Evolutionary conservation across 2,888 invertebrate genomes (phyloP).

Genomic region (Euproctis similis): DNA sequence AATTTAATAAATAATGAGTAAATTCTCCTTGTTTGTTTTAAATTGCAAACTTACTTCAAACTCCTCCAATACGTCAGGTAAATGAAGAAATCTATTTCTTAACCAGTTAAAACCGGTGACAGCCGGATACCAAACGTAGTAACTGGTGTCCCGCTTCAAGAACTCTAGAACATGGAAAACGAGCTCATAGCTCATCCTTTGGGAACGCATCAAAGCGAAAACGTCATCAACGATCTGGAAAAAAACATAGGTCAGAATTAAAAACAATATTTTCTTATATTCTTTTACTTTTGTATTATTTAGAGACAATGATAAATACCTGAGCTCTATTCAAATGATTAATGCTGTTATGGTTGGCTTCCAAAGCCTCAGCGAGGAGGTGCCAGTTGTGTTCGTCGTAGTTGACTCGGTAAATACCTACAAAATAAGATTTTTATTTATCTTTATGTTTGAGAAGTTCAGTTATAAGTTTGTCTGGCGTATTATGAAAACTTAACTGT

Average conservation of each 20-base stretch:
- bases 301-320: constrained; percentile 36
- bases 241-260: too few species aligned
- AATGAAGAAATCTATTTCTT: constrained; percentile 54
- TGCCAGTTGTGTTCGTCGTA: constrained; percentile 77
- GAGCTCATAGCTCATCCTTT: constrained; percentile 36
- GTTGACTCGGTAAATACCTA: constrained; percentile 81
- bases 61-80: constrained; percentile 38
- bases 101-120: constrained; percentile 58
- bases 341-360: constrained; percentile 50
- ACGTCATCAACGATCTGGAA: constrained; percentile 64
- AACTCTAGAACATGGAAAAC: constrained; percentile 59
- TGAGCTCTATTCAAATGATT: constrained; percentile 85
- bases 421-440: constrained; percentile 18
- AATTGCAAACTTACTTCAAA: constrained; percentile 61
- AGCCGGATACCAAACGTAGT: constrained; percentile 63
- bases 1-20: too few species aligned
- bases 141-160: constrained; percentile 54
- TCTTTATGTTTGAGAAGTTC: too few species aligned
- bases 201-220: constrained; percentile 60
- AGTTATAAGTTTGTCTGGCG: too few species aligned
- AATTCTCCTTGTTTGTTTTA: too few species aligned
- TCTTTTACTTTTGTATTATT: too few species aligned
- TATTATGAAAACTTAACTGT: too few species aligned
- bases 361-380: constrained; percentile 58
- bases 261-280: too few species aligned